phyloP scores from a whole-genome alignment of 2,888 invertebrate genomes.

The Heteropelma amictum region DNA sequence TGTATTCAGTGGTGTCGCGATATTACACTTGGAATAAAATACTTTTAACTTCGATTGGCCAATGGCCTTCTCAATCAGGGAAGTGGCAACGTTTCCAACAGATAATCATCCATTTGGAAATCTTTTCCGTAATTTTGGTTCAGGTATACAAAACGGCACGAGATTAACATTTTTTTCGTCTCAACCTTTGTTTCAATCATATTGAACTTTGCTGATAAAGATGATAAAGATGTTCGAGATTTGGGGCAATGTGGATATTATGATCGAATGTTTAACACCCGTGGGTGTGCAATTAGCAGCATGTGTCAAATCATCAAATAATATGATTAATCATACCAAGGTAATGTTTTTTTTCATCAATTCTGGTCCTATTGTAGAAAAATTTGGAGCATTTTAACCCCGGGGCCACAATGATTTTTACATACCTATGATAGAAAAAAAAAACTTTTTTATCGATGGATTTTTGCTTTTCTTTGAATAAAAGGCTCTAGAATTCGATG shows the following conservation, averaged over 20 bases:
- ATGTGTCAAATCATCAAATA: constrained; percentile 14
- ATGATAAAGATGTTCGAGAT: constrained; percentile 12
- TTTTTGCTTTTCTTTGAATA: no score
- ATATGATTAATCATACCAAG: constrained; percentile 13
- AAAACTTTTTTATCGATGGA: no score
- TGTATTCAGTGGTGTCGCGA: constrained; percentile 8
- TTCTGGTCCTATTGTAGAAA: no score
- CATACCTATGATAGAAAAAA: no score
- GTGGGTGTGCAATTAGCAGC: constrained; percentile 18
- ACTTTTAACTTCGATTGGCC: constrained; percentile 17
- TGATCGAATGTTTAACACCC: constrained; percentile 43
- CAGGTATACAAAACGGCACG: background rate
- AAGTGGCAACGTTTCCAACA: background rate
- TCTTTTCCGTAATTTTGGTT: background rate
- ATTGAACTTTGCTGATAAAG: background rate
- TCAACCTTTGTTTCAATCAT: no score
- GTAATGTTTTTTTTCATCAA: constrained; percentile 9
- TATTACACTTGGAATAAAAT: constrained; percentile 19
- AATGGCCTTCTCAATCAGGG: constrained; percentile 35
- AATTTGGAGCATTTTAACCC: no score
- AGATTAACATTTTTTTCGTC: background rate
- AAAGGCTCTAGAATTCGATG: no score
- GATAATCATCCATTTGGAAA: background rate
- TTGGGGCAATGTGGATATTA: constrained; percentile 27
- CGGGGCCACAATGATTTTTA: no score